phyloP scores from a whole-genome alignment of 2,888 invertebrate genomes.

The Rhimphoctona megacephalus region DNA sequence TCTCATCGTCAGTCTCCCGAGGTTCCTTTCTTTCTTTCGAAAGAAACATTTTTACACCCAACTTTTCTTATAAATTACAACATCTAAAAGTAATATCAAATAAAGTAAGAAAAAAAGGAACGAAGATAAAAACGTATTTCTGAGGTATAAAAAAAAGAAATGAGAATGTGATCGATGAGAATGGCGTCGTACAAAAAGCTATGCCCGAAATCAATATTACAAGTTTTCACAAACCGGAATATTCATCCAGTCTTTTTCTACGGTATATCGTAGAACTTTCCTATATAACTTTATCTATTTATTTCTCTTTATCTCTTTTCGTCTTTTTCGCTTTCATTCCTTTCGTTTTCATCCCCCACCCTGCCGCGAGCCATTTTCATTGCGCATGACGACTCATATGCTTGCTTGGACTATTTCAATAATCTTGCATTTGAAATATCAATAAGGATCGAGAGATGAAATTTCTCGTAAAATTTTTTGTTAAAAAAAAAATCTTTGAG shows the following conservation, averaged over 20 bases:
- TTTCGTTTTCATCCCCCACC: neutral
- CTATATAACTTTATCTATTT: slow-evolving; percentile 39
- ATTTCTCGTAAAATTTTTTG: slow-evolving; percentile 1
- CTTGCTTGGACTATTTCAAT: slow-evolving; percentile 33
- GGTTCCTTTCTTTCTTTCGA: slow-evolving; percentile 6
- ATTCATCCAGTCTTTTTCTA: slow-evolving; percentile 11
- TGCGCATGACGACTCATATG: slow-evolving; percentile 36
- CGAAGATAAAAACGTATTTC: neutral
- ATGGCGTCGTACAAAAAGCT: slow-evolving; percentile 50
- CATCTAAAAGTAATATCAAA: slow-evolving; percentile 29
- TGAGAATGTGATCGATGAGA: slow-evolving; percentile 23
- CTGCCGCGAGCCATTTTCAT: slow-evolving; percentile 10
- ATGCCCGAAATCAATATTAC: slow-evolving; percentile 35
- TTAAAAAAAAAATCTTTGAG: slow-evolving; percentile 7
- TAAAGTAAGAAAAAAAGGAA: slow-evolving; percentile 2
- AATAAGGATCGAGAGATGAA: slow-evolving; percentile 23
- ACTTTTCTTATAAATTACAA: slow-evolving; percentile 35
- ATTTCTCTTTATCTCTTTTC: neutral
- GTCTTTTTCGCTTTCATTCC: slow-evolving; percentile 4
- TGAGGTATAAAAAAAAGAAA: slow-evolving; percentile 29
- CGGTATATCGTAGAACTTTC: slow-evolving; percentile 47
- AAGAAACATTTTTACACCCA: slow-evolving; percentile 17
- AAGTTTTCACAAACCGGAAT: slow-evolving; percentile 19
- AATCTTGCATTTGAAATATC: slow-evolving; percentile 23
- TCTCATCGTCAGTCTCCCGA: slow-evolving; percentile 48